phyloP scores from a whole-genome alignment of 2,888 invertebrate species.

The Andrena marginata region DNA sequence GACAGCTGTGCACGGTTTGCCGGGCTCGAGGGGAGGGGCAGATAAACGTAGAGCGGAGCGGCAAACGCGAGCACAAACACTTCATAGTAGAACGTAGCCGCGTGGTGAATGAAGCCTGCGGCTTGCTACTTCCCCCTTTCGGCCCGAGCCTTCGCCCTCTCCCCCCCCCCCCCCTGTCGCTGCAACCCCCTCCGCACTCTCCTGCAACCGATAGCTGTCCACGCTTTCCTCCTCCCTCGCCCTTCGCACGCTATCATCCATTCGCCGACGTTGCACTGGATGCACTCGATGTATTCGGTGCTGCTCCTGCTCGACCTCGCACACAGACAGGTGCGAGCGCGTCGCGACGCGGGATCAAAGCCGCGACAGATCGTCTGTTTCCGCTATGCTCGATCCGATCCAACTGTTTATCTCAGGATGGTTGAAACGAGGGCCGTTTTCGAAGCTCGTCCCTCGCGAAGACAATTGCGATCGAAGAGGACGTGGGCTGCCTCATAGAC shows the following conservation, averaged over 20 bases:
- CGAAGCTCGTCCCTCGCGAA: too few relatives aligned
- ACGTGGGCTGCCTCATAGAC: not conserved
- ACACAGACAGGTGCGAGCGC: not conserved
- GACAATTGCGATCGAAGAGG: not conserved
- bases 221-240: constrained; percentile 33
- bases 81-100: constrained; percentile 66
- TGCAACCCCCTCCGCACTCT: constrained; percentile 10
- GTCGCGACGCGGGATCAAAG: not conserved
- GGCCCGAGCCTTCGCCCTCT: constrained; percentile 84
- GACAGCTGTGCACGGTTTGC: not conserved
- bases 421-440: too few relatives aligned
- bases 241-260: constrained; percentile 16
- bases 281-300: not conserved
- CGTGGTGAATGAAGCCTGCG: constrained; percentile 70
- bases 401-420: constrained; percentile 4
- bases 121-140: constrained; percentile 50
- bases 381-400: constrained; percentile 16
- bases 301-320: not conserved
- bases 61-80: constrained; percentile 66
- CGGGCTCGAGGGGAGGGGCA: not conserved
- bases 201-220: not conserved
- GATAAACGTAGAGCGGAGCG: constrained; percentile 48
- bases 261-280: not conserved
- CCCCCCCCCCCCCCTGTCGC: constrained; percentile 80
- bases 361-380: constrained; percentile 28